Evolutionary conservation across 2,888 invertebrate genomes (phyloP).

Genomic region (Ophonus ardosiacus): DNA sequence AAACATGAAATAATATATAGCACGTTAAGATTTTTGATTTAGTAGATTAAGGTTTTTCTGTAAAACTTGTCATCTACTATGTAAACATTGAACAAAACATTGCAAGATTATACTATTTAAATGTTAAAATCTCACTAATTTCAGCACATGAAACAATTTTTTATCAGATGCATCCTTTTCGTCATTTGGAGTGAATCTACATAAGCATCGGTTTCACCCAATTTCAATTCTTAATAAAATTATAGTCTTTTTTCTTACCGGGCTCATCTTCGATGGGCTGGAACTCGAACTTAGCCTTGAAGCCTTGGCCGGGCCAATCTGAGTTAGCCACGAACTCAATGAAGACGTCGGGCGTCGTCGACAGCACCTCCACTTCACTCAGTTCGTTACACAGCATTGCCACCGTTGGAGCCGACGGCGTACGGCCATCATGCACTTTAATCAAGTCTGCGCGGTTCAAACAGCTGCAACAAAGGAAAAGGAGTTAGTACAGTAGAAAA

Average conservation of each 20-base stretch:
- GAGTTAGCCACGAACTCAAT: constrained; percentile 92
- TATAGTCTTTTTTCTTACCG: neutral
- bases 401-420: constrained; percentile 85
- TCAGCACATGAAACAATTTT: too few relatives aligned
- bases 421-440: constrained; percentile 90
- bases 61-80: too few relatives aligned
- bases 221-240: neutral
- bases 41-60: too few relatives aligned
- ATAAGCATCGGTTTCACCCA: too few relatives aligned
- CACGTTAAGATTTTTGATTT: too few relatives aligned
- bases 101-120: too few relatives aligned
- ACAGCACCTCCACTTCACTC: constrained; percentile 87
- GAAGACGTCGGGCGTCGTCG: constrained; percentile 88
- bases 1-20: too few relatives aligned
- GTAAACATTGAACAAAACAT: too few relatives aligned
- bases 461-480: constrained; percentile 79
- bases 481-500: too few relatives aligned
- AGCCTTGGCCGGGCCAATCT: constrained; percentile 87
- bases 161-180: too few relatives aligned
- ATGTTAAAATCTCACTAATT: too few relatives aligned
- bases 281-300: constrained; percentile 86
- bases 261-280: constrained; percentile 79
- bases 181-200: too few relatives aligned
- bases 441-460: constrained; percentile 90
- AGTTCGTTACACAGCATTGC: constrained; percentile 90